Evolutionary conservation across 2,113 vertebrate species (phyloP).

Genomic region (Odontophorus gujanensis): DNA sequence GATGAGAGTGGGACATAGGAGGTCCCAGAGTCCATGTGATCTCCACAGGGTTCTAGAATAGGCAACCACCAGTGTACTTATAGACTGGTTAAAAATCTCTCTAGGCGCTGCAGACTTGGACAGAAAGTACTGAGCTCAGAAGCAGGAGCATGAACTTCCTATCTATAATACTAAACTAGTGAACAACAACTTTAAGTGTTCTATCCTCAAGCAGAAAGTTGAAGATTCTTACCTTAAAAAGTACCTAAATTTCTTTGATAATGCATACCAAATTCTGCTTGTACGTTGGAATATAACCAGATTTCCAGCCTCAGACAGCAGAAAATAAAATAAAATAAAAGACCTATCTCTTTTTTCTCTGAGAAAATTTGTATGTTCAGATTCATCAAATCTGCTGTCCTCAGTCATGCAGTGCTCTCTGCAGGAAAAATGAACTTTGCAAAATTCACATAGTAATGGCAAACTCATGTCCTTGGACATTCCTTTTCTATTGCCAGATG

Average conservation of each 20-base stretch:
- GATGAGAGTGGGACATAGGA: not conserved
- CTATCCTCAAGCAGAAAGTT: not conserved
- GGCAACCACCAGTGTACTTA: not conserved
- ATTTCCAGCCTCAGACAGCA: not conserved
- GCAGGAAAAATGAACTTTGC: not conserved
- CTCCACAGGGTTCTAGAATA: not conserved
- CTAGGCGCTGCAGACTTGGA: not conserved
- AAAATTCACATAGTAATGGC: not conserved
- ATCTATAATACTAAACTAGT: not conserved
- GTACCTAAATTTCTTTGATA: not conserved
- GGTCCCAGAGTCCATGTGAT: rapidly evolving
- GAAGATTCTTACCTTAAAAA: not conserved
- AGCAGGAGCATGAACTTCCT: not conserved
- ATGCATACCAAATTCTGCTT: not conserved
- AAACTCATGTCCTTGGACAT: not conserved
- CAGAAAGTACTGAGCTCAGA: not conserved
- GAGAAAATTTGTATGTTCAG: not conserved
- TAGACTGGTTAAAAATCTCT: not conserved
- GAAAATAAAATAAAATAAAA: not conserved
- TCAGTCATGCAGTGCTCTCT: not conserved
- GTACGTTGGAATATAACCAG: not conserved
- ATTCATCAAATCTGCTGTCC: not conserved
- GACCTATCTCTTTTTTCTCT: not conserved
- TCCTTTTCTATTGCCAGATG: not conserved
- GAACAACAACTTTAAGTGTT: not conserved